Percentiles rank a stretch among this genome's conserved stretches.
Evolutionary conservation across 1,140 invertebrate species (phyloP).

Genomic region (Solenopsis invicta): DNA sequence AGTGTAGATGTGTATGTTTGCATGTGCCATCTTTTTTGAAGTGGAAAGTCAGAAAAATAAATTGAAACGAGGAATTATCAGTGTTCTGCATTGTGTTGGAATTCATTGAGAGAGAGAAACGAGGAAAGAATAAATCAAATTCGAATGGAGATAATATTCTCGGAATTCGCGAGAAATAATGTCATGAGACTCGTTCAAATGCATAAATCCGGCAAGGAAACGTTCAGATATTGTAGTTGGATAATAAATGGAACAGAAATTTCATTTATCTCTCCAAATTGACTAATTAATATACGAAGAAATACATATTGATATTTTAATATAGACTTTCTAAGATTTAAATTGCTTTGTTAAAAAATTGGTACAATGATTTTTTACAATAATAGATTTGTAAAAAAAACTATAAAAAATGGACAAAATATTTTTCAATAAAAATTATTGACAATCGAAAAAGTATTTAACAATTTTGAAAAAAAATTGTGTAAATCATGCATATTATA

Average conservation of each 20-base stretch:
- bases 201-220: not conserved
- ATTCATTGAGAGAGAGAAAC: not conserved
- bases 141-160: not conserved
- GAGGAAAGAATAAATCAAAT: not conserved
- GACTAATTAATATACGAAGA: not conserved
- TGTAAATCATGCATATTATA: too few species aligned
- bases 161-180: not conserved
- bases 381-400: too few species aligned
- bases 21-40: not conserved
- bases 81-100: not conserved
- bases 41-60: conserved; percentile 18
- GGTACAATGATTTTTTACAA: too few species aligned
- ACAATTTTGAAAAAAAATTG: too few species aligned
- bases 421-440: too few species aligned
- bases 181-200: not conserved
- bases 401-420: too few species aligned
- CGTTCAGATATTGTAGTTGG: not conserved
- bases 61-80: not conserved
- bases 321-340: too few species aligned
- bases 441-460: too few species aligned
- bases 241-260: not conserved
- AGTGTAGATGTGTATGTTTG: too few species aligned
- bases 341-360: too few species aligned
- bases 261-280: not conserved
- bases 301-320: not conserved